Percentiles rank a stretch among this genome's conserved stretches.
Evolutionary conservation across 2,888 invertebrate species (phyloP).

Genomic region (Calephelis perditalis): DNA sequence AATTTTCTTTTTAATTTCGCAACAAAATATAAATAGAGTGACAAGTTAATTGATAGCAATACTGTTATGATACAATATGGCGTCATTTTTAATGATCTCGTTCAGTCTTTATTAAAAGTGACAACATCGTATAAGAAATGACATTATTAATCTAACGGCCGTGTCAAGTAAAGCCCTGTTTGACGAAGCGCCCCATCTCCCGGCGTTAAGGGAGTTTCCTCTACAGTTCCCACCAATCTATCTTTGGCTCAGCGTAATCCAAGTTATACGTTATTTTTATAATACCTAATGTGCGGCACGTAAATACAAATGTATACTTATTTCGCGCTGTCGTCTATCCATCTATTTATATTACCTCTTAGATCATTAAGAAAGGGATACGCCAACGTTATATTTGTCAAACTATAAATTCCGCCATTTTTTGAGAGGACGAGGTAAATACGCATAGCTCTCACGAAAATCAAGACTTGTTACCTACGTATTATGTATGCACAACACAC

Average conservation of each 20-base stretch:
- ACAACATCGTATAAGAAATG: slow-evolving; percentile 21
- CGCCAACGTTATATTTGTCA: no score
- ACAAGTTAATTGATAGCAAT: slow-evolving; percentile 10
- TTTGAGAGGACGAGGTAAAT: no score
- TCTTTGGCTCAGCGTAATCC: slow-evolving; percentile 53
- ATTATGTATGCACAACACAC: no score
- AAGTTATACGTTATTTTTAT: slow-evolving; percentile 52
- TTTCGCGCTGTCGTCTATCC: no score
- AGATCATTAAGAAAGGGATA: no score
- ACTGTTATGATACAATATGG: slow-evolving; percentile 1
- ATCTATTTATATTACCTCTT: no score
- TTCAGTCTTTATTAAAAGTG: slow-evolving; percentile 18
- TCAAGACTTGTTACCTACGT: no score
- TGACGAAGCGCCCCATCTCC: slow-evolving; percentile 28
- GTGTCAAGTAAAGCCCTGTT: slow-evolving; percentile 22
- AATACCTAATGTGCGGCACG: slow-evolving; percentile 30
- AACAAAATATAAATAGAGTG: not conserved
- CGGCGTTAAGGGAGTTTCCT: slow-evolving; percentile 23
- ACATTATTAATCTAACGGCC: slow-evolving; percentile 18
- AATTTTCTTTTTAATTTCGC: not conserved
- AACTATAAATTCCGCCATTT: no score
- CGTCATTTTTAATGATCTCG: slow-evolving; percentile 15
- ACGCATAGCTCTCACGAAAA: no score
- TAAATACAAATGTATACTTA: no score
- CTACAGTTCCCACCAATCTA: slow-evolving; percentile 40